Percentiles rank a stretch among this genome's conserved stretches.
Conservation (phyloP, 2,797 vertebrate genomes). For the Pseudocheirus occidentalis region DNA sequence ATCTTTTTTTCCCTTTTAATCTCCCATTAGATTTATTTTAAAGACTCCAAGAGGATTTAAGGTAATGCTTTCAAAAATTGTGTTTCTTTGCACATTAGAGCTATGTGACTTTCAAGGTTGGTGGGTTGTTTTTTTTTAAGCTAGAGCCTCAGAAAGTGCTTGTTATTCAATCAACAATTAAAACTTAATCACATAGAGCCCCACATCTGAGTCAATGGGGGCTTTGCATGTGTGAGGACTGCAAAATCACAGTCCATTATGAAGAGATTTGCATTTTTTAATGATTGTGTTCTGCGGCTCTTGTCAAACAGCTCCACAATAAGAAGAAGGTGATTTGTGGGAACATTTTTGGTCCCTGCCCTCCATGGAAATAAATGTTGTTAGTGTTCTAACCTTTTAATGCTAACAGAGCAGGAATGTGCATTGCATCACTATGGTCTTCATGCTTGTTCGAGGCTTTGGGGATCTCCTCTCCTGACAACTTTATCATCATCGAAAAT, state of each 20-base stretch:
- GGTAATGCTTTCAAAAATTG: constrained; percentile 20
- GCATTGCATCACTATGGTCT: constrained; percentile 11
- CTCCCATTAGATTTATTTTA: constrained; percentile 23
- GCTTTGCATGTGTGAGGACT: constrained; percentile 52
- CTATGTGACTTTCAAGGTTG: constrained; percentile 35
- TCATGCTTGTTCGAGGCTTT: constrained; percentile 30
- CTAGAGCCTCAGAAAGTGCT: constrained; percentile 27
- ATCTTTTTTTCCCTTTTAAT: not conserved
- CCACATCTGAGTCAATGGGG: constrained; percentile 48
- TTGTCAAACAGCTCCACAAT: constrained; percentile 52
- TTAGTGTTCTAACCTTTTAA: not conserved
- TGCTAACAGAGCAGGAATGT: constrained; percentile 18
- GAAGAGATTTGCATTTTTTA: constrained; percentile 71
- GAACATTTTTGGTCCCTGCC: constrained; percentile 19
- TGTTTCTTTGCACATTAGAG: not conserved
- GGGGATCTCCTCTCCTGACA: constrained; percentile 54
- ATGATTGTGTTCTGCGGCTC: constrained; percentile 54
- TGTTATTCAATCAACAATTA: constrained; percentile 64
- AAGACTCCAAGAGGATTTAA: not conserved
- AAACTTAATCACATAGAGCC: constrained; percentile 66
- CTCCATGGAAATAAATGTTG: not conserved
- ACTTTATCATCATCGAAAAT: constrained; percentile 50
- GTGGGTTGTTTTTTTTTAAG: constrained; percentile 54
- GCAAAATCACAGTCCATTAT: constrained; percentile 59
- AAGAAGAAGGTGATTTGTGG: not conserved